A percentile compares a stretch with the other conserved stretches of the same genome.
phyloP scores from a whole-genome alignment of 1,140 invertebrate species.

The Drosophila kurseongensis region DNA sequence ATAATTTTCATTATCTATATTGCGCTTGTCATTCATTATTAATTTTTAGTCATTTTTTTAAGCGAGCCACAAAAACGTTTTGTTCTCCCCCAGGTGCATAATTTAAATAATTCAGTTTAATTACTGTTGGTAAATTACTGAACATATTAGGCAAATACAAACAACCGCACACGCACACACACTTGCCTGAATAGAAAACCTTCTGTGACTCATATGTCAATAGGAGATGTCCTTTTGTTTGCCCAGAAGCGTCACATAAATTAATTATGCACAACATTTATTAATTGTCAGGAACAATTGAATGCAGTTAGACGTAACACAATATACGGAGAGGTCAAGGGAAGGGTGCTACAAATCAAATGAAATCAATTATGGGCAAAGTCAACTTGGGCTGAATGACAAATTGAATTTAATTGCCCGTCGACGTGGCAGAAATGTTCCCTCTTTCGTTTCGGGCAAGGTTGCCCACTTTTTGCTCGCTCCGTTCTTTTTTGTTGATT shows the following conservation, averaged over 20 bases:
- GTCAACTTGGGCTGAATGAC: conserved; percentile 64
- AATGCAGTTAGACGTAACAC: conserved; percentile 39
- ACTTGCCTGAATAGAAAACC: conserved; percentile 18
- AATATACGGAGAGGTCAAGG: conserved; percentile 5
- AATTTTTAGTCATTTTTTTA: conserved; percentile 11
- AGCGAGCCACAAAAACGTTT: conserved; percentile 2
- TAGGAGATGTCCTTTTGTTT: conserved; percentile 58
- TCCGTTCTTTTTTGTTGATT: background rate
- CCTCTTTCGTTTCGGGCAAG: conserved; percentile 26
- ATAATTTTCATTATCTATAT: conserved; percentile 6
- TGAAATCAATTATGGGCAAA: conserved; percentile 74
- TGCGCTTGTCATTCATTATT: background rate
- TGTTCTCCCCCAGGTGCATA: conserved; percentile 25
- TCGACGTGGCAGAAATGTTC: conserved; percentile 46
- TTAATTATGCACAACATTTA: conserved; percentile 76
- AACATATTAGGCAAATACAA: conserved; percentile 54
- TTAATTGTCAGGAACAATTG: conserved; percentile 77
- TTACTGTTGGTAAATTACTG: conserved; percentile 65
- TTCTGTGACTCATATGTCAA: conserved; percentile 38
- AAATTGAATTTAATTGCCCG: conserved; percentile 74
- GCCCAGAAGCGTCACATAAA: conserved; percentile 62
- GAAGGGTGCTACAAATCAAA: conserved; percentile 49
- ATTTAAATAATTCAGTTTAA: conserved; percentile 65
- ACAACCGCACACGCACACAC: conserved; percentile 5
- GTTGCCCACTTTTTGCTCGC: conserved; percentile 19